phyloP scores from a whole-genome alignment of 2,797 vertebrate genomes.

The Melopsittacus undulatus region DNA sequence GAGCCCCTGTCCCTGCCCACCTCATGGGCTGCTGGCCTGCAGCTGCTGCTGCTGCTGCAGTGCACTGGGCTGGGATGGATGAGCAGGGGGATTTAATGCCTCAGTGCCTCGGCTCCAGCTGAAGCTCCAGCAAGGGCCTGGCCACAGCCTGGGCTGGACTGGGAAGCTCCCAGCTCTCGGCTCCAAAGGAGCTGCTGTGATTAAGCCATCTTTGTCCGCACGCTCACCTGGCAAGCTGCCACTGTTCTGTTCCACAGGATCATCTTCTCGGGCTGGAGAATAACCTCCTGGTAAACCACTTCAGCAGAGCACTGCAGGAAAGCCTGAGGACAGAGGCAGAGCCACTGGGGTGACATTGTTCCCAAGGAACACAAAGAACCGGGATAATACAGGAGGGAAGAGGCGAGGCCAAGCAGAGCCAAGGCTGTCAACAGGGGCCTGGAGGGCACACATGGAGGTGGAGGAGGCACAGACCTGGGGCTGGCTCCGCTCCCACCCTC shows the following conservation, averaged over 20 bases:
- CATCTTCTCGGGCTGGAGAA: slow-evolving; percentile 96
- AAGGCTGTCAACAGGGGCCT: not conserved
- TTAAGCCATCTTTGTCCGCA: slow-evolving; percentile 62
- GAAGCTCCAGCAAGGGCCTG: slow-evolving; percentile 2
- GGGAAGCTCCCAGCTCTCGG: slow-evolving; percentile 44
- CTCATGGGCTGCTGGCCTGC: slow-evolving; percentile 42
- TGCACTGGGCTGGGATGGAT: not conserved
- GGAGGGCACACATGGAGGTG: not conserved
- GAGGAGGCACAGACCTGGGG: not conserved
- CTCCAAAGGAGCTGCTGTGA: slow-evolving; percentile 64
- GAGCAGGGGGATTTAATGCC: slow-evolving; percentile 55
- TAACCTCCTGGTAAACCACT: slow-evolving; percentile 93
- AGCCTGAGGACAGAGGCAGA: slow-evolving; percentile 76
- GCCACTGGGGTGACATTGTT: not conserved
- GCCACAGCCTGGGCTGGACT: not conserved
- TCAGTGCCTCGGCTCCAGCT: slow-evolving; percentile 18
- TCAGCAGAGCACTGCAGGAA: slow-evolving; percentile 93
- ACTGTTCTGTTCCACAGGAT: slow-evolving; percentile 94
- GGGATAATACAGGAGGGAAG: not conserved
- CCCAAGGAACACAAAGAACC: not conserved
- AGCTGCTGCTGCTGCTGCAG: not conserved
- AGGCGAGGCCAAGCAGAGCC: not conserved
- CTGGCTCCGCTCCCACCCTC: not conserved
- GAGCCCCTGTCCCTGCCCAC: slow-evolving; percentile 28
- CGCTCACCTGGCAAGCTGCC: slow-evolving; percentile 88